phyloP scores from a whole-genome alignment of 2,113 vertebrate genomes.

The Pontoporia blainvillei region DNA sequence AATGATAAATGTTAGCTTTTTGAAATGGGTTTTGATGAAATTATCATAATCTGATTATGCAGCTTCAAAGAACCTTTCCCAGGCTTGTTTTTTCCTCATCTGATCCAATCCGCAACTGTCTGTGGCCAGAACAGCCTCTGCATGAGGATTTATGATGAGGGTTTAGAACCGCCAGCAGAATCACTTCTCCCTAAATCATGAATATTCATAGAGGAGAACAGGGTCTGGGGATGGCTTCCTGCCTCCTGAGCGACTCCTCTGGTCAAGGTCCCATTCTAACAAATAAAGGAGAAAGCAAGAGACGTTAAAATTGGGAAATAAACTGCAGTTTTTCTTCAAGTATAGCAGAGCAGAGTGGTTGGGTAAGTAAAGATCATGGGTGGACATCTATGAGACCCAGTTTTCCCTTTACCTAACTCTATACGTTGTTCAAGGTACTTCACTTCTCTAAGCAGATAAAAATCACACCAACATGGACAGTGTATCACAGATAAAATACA shows the following conservation, averaged over 20 bases:
- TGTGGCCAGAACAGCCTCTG: neutral
- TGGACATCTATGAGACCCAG: neutral
- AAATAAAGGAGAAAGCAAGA: neutral
- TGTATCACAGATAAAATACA: neutral
- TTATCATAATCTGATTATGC: slow-evolving; percentile 79
- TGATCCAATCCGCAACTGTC: slow-evolving; percentile 43
- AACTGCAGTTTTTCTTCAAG: neutral
- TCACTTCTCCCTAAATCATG: slow-evolving; percentile 24
- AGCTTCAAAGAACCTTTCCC: slow-evolving; percentile 67
- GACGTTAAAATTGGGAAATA: neutral
- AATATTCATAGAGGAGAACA: slow-evolving; percentile 18
- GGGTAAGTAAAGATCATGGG: neutral
- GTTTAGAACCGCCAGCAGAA: neutral
- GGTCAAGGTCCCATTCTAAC: neutral
- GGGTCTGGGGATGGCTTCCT: neutral
- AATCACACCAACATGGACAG: neutral
- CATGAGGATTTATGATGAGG: slow-evolving; percentile 46
- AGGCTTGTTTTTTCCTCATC: slow-evolving; percentile 42
- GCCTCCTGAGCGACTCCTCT: neutral
- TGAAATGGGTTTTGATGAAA: slow-evolving; percentile 77
- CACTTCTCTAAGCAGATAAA: neutral
- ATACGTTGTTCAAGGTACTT: neutral
- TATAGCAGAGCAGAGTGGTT: neutral
- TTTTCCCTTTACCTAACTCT: neutral
- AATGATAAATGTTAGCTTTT: slow-evolving; percentile 79